A percentile compares a stretch with the other conserved stretches of the same genome.
These are phyloP conservation scores for Lasiurus borealis DNA, from an alignment of 2,113 vertebrate genomes.

Conservation along the genomic window DNA sequence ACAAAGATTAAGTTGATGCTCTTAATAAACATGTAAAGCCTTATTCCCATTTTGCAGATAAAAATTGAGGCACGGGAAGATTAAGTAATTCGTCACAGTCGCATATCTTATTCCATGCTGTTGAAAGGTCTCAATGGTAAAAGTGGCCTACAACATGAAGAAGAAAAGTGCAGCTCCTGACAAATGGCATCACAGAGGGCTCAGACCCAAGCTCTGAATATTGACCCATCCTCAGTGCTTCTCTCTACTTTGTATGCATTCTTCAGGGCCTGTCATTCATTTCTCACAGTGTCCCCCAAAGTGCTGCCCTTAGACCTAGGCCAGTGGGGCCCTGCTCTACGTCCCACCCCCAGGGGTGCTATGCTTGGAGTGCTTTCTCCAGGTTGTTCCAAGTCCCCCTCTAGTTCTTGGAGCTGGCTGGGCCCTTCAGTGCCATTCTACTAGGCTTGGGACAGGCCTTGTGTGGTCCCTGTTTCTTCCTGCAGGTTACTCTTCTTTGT, in stretches of 20 bases:
- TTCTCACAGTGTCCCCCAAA: neutral
- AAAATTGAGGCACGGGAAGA: neutral
- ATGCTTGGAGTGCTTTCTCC: neutral
- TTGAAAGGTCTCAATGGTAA: slow-evolving; percentile 3
- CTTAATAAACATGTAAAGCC: neutral
- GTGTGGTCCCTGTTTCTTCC: neutral
- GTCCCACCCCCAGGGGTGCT: too few relatives aligned
- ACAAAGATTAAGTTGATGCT: neutral
- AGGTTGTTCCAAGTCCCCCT: neutral
- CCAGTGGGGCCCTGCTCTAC: neutral
- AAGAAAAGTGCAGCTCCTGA: neutral
- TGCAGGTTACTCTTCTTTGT: neutral
- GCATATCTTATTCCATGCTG: slow-evolving; percentile 23
- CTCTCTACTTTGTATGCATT: neutral
- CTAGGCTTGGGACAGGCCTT: too few relatives aligned
- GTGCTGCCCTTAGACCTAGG: neutral
- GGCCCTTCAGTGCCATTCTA: neutral
- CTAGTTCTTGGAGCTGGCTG: neutral
- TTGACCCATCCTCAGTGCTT: accelerated
- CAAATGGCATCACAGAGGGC: accelerated
- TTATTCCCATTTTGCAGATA: slow-evolving; percentile 41
- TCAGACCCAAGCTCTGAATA: neutral
- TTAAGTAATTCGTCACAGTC: neutral
- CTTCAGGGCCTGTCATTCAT: neutral
- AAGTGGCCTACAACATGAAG: neutral